Conservation (phyloP, 2,797 vertebrate species). For the Tenualosa thibaudeaui region DNA sequence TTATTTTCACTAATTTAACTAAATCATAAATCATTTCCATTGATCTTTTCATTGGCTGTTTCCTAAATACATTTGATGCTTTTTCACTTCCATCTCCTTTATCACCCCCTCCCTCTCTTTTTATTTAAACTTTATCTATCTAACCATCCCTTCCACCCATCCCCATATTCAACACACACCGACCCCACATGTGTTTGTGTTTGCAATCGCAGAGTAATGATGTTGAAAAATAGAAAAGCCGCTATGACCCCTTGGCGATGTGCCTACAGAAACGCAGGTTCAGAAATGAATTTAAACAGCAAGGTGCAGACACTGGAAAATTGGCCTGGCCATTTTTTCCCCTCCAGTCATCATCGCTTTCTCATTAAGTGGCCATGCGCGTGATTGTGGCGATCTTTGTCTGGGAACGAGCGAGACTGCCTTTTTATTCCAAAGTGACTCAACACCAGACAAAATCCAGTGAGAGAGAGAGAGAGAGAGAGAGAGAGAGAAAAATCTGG, state of each 20-base stretch:
- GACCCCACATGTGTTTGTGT: background rate
- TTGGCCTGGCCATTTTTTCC: slow-evolving; percentile 23
- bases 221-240: background rate
- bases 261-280: background rate
- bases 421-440: background rate
- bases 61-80: background rate
- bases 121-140: background rate
- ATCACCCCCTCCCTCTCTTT: background rate
- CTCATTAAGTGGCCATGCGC: background rate
- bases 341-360: background rate
- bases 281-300: slow-evolving; percentile 38
- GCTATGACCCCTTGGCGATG: background rate
- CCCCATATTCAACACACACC: background rate
- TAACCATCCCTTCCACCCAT: background rate
- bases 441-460: background rate
- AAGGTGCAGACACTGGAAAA: slow-evolving; percentile 44
- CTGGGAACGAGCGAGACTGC: background rate
- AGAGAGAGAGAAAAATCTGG: background rate
- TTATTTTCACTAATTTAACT: background rate
- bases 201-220: background rate
- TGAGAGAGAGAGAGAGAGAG: no score
- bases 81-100: background rate
- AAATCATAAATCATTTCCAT: background rate
- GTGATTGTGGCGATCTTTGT: background rate
- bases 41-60: background rate